Conservation (phyloP, 2,888 invertebrate genomes). For the Yponomeuta malinellus region DNA sequence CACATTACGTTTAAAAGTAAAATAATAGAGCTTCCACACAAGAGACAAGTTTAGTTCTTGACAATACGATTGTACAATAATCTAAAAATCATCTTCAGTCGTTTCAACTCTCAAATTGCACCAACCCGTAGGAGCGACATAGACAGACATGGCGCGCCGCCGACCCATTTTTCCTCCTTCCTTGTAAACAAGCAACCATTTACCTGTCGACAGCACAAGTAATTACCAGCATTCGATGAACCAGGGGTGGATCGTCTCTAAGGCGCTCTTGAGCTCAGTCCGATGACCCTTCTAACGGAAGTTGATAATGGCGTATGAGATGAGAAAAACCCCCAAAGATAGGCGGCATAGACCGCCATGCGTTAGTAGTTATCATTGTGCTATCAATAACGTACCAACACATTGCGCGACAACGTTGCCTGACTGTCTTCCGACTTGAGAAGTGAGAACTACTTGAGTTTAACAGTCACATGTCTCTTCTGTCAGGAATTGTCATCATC, state of each 20-base stretch:
- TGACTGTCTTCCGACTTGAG: too few relatives aligned
- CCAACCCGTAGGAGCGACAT: constrained; percentile 28
- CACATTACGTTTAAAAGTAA: too few relatives aligned
- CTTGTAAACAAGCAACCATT: constrained; percentile 42
- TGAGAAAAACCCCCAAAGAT: too few relatives aligned
- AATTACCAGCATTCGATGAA: constrained; percentile 26
- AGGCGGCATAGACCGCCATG: too few relatives aligned
- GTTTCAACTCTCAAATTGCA: constrained; percentile 25
- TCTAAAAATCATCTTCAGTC: background rate
- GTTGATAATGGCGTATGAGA: too few relatives aligned
- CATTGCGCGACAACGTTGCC: too few relatives aligned
- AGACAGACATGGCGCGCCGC: constrained; percentile 35
- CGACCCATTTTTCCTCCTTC: constrained; percentile 45
- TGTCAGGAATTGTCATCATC: too few relatives aligned
- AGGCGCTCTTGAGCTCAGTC: constrained; percentile 18
- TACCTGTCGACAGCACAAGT: constrained; percentile 36
- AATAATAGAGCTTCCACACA: background rate
- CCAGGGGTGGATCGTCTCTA: constrained; percentile 2
- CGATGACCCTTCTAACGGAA: background rate
- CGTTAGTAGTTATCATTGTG: too few relatives aligned
- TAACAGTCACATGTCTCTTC: too few relatives aligned
- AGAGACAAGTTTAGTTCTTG: background rate
- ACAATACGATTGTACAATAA: background rate
- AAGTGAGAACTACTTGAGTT: too few relatives aligned
- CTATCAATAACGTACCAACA: too few relatives aligned